Evolutionary conservation across 2,797 vertebrate genomes (phyloP).

Genomic region (Cetoscarus ocellatus): DNA sequence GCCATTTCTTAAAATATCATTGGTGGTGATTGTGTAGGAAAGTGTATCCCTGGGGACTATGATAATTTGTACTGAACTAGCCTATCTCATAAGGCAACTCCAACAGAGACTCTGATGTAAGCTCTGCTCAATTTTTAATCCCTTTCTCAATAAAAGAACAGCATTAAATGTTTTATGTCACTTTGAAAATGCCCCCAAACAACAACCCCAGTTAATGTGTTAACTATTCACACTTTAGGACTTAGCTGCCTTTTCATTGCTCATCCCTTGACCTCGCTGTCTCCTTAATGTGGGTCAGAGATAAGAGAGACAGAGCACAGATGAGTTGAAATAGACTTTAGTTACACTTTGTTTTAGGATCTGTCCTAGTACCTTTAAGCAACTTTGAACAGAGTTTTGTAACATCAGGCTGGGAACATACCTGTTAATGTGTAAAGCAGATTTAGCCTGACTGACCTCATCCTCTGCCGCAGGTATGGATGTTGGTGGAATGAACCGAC

Average conservation of each 20-base stretch:
- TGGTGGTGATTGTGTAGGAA: neutral
- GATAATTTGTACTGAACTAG: neutral
- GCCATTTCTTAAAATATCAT: conserved; percentile 24
- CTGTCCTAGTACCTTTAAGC: neutral
- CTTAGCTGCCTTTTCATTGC: neutral
- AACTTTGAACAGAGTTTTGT: conserved; percentile 5
- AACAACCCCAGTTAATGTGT: conserved; percentile 23
- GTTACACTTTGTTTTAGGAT: neutral
- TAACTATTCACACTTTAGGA: conserved; percentile 10
- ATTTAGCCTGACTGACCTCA: neutral
- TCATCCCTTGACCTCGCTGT: conserved; percentile 24
- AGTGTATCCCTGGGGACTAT: neutral
- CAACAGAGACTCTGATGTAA: neutral
- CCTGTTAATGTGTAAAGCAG: neutral
- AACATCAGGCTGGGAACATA: neutral
- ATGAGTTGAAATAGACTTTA: neutral
- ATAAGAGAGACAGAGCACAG: conserved; percentile 14
- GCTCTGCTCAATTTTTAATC: neutral
- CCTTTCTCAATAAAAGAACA: too few relatives aligned
- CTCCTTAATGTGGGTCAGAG: conserved; percentile 9
- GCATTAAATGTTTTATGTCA: too few relatives aligned
- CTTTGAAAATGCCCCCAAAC: too few relatives aligned
- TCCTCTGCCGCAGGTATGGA: conserved; percentile 87
- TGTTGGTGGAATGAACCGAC: conserved; percentile 92
- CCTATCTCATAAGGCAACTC: neutral